Base-by-base conservation (phyloP, 92 coral and sea anemone species). In the Heteractis magnifica region DNA sequence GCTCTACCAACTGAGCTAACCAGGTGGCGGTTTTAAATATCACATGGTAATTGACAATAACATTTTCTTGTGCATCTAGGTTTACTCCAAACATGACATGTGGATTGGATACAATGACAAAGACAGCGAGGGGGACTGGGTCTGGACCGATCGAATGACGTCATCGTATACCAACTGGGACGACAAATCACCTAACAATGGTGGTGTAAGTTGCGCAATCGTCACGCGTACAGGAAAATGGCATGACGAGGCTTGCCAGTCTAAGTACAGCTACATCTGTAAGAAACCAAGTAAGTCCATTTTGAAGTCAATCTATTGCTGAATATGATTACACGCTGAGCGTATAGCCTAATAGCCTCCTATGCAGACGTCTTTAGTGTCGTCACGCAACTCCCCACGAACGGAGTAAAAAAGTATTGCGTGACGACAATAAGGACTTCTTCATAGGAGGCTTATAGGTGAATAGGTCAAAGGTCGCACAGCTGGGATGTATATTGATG, bases 151-250 rank as follows among this genome's bases (percentile, higher is more conserved):
- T 78, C 88, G 92, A 15, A 90, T 81, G 88, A 94, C 98, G 90
- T 96, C 99, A 83, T 96, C 99, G 0, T 96, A 96, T 77, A 96
- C 99, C 48, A 96, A 96, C 97, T 96, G 99, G 99, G 94, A 92
- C 83, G 99, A 96, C 77, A 92, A 93, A 79, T 96, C 99, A 49
- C 99, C 99, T 23, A 96, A 92, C 86, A 96, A 96, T 82, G 99
- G 99, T 65, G 99, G 99, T 3, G 92, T 96, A 51, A 90, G 97
- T 20, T 96, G 99, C 87, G 99, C 99, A 77, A 91, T 96, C 73
- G 91, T 94, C 62, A 94, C 98, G 6, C 90, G 90, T 70, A 90
- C 91, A 21, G 99, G 99, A 60, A 83, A 84, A 21, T 96, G 99
- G 99, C 99, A 93, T 62, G 99, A 96, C 81, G 99, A 96, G 51